A percentile compares a stretch with the other conserved stretches of the same genome.
These are phyloP conservation scores for Drosophila fulvimacula DNA, from an alignment of 2,888 invertebrate species.

Conservation along the genomic window DNA sequence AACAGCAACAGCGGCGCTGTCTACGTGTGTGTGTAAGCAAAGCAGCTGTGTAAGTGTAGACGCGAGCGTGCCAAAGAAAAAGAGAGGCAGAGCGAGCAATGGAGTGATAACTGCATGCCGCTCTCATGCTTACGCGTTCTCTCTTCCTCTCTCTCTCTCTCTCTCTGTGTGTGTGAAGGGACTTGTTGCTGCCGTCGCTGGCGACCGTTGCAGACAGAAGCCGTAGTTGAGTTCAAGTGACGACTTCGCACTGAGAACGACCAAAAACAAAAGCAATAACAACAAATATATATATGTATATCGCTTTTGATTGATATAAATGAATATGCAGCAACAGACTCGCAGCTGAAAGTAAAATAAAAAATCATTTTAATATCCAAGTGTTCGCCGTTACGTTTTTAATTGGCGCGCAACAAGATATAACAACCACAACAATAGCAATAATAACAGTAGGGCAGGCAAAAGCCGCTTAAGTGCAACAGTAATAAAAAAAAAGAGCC, in stretches of 20 bases:
- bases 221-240: conserved; percentile 76
- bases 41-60: conserved; percentile 38
- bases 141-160: conserved; percentile 2
- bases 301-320: conserved; percentile 70
- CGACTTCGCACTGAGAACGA: conserved; percentile 59
- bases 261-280: conserved; percentile 35
- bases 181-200: conserved; percentile 49
- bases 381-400: conserved; percentile 48
- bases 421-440: conserved; percentile 16
- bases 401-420: conserved; percentile 52
- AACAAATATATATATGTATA: conserved; percentile 34
- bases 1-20: conserved; percentile 54
- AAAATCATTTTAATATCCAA: conserved; percentile 60
- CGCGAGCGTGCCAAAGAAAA: conserved; percentile 38
- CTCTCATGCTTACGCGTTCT: conserved; percentile 17
- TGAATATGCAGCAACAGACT: conserved; percentile 64
- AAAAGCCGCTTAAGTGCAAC: conserved; percentile 44
- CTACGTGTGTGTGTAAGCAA: conserved; percentile 27
- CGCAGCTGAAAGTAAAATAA: conserved; percentile 46
- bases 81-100: conserved; percentile 27
- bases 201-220: conserved; percentile 63
- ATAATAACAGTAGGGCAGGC: conserved; percentile 23
- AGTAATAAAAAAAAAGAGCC: conserved; percentile 38
- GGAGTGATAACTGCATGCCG: conserved; percentile 62
- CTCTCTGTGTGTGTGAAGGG: conserved; percentile 22